phyloP scores from a whole-genome alignment of 2,113 vertebrate genomes.

The Saguinus imperator region DNA sequence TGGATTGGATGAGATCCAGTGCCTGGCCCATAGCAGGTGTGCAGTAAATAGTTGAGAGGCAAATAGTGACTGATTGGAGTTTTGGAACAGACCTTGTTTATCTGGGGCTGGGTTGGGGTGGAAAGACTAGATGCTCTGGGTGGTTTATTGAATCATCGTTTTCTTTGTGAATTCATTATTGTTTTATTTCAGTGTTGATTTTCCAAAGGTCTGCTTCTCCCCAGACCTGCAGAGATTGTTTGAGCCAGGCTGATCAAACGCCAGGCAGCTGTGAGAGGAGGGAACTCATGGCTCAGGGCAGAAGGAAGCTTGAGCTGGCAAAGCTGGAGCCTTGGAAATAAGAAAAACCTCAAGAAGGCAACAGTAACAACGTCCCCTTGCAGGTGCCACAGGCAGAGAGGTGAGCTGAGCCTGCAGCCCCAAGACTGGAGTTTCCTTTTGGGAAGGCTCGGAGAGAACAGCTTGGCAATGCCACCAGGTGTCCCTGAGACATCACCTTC shows the following conservation, averaged over 20 bases:
- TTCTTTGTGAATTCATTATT: slow-evolving; percentile 39
- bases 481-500: neutral
- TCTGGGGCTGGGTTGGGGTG: neutral
- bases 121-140: neutral
- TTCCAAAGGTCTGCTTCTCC: slow-evolving; percentile 19
- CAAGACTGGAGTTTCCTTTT: neutral
- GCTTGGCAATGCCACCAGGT: neutral
- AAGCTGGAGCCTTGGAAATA: neutral
- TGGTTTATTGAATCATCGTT: neutral
- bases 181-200: slow-evolving; percentile 43
- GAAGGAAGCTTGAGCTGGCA: neutral
- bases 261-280: neutral
- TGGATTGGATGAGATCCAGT: neutral
- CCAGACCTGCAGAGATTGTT: neutral
- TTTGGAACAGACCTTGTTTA: neutral
- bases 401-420: neutral
- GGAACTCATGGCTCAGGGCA: slow-evolving; percentile 25
- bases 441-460: neutral
- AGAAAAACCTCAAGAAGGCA: neutral
- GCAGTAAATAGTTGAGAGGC: neutral
- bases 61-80: neutral
- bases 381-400: neutral
- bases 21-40: neutral
- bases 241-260: neutral
- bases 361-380: neutral